A percentile compares a stretch with the other conserved stretches of the same genome.
Evolutionary conservation across 2,888 invertebrate species (phyloP).

Genomic region (Scelioninae gen. 1): DNA sequence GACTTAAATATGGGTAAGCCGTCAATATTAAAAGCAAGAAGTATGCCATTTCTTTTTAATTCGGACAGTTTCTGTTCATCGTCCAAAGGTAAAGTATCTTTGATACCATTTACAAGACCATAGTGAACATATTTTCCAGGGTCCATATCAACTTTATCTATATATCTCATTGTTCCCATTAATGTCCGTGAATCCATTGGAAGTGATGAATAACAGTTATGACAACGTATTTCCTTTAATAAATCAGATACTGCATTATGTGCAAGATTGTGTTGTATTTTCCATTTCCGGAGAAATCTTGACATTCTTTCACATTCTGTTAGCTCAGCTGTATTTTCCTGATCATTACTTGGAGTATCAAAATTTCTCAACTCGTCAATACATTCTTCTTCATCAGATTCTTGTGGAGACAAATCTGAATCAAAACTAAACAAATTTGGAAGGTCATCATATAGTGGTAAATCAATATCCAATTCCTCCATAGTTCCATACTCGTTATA

Average conservation of each 20-base stretch:
- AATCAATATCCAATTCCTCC: neutral
- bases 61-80: no score
- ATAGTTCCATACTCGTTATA: neutral
- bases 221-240: constrained; percentile 35
- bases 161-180: no score
- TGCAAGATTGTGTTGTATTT: constrained; percentile 13
- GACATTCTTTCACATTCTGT: constrained; percentile 6
- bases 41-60: no score
- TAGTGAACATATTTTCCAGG: no score
- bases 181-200: no score
- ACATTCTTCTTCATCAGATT: constrained; percentile 15
- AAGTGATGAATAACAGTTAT: no score
- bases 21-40: constrained; percentile 47
- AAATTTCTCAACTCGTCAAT: neutral
- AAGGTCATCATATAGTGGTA: neutral
- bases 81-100: no score
- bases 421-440: neutral
- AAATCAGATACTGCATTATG: constrained; percentile 24
- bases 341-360: neutral
- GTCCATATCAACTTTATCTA: no score
- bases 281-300: constrained; percentile 4
- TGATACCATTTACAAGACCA: no score
- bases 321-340: neutral
- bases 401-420: constrained; percentile 12
- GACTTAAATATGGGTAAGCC: constrained; percentile 68